A percentile compares a stretch with the other conserved stretches of the same genome.
Conservation (phyloP, 2,888 invertebrate species). For the Poecilobothrus nobilitatus region DNA sequence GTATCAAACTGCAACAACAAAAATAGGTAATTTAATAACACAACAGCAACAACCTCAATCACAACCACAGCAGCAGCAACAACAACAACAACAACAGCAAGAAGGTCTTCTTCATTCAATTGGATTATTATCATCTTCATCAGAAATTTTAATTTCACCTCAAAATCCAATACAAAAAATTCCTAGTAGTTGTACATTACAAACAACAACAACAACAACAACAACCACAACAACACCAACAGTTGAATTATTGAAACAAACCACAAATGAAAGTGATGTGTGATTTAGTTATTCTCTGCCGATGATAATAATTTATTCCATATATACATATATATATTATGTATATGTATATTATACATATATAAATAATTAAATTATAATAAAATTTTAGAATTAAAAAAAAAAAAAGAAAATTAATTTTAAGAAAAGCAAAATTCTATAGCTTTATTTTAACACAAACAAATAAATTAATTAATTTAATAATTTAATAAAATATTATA, state of each 20-base stretch:
- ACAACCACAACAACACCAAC: slow-evolving; percentile 20
- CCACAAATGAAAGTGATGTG: slow-evolving; percentile 40
- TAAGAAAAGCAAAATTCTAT: too few species aligned
- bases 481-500: too few species aligned
- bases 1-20: slow-evolving; percentile 37
- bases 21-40: background rate
- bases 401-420: too few species aligned
- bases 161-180: slow-evolving; percentile 13
- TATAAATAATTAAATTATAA: too few species aligned
- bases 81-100: slow-evolving; percentile 34
- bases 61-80: slow-evolving; percentile 27
- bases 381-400: too few species aligned
- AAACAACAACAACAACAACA: slow-evolving; percentile 21
- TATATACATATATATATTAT: too few species aligned
- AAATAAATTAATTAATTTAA: too few species aligned
- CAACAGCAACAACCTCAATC: slow-evolving; percentile 33
- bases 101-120: background rate
- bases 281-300: slow-evolving; percentile 30
- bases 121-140: slow-evolving; percentile 3
- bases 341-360: too few species aligned
- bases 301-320: slow-evolving; percentile 23
- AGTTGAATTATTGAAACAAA: slow-evolving; percentile 19
- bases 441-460: too few species aligned
- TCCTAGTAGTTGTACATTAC: slow-evolving; percentile 22
- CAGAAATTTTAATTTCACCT: slow-evolving; percentile 8